Percentiles rank a stretch among this genome's conserved stretches.
phyloP scores from a whole-genome alignment of 2,888 invertebrate genomes.

The Yponomeuta sedellus region DNA sequence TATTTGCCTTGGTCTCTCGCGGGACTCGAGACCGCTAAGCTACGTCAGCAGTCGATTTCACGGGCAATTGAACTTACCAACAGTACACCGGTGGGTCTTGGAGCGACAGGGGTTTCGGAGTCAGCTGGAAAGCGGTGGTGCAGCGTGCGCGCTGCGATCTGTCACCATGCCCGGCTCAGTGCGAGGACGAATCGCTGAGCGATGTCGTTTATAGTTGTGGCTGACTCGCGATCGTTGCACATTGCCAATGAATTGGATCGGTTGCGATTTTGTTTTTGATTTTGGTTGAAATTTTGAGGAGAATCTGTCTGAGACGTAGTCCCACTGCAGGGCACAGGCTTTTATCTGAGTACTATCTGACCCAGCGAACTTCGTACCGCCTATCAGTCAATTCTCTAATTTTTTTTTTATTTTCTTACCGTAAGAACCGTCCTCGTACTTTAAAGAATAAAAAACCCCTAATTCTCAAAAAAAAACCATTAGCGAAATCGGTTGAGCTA shows the following conservation, averaged over 20 bases:
- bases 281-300: too few species aligned
- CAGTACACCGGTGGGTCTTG: neutral
- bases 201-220: neutral
- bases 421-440: too few species aligned
- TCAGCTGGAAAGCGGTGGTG: neutral
- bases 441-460: too few species aligned
- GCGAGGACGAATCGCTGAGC: neutral
- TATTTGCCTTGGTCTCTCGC: slow-evolving; percentile 8
- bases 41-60: slow-evolving; percentile 6
- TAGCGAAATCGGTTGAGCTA: too few species aligned
- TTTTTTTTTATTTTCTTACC: too few species aligned
- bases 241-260: neutral
- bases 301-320: too few species aligned
- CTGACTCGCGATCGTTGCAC: neutral
- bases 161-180: neutral
- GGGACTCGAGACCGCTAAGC: slow-evolving; percentile 7
- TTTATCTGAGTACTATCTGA: too few species aligned
- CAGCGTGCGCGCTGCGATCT: neutral
- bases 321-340: too few species aligned
- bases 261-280: too few species aligned
- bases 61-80: slow-evolving; percentile 6
- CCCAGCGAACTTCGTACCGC: too few species aligned
- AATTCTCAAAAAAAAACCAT: too few species aligned
- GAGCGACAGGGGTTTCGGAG: neutral
- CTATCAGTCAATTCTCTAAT: too few species aligned